Conservation (phyloP, 2,888 invertebrate genomes). For the Drosophila barbarae region DNA sequence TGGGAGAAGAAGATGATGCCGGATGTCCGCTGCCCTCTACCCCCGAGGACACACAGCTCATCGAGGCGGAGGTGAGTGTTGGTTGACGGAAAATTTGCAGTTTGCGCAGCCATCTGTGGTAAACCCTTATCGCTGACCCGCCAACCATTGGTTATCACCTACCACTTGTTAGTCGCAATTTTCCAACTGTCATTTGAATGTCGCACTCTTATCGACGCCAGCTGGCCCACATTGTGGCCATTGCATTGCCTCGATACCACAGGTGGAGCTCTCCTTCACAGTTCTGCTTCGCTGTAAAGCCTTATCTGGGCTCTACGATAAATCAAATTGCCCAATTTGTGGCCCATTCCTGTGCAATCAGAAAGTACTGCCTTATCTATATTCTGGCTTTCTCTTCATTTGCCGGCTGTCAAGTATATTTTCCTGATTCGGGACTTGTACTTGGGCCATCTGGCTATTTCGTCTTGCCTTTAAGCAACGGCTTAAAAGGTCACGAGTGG, state of each 20-base stretch:
- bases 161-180: constrained; percentile 17
- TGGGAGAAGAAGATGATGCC: constrained; percentile 85
- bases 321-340: constrained; percentile 20
- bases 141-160: constrained; percentile 36
- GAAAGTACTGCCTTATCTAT: constrained; percentile 6
- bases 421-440: background rate
- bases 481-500: constrained; percentile 36
- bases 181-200: constrained; percentile 39
- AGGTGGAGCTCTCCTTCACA: constrained; percentile 7
- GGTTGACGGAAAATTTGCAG: constrained; percentile 17
- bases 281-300: background rate
- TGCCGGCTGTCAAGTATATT: background rate
- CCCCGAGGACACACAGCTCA: constrained; percentile 90
- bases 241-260: background rate
- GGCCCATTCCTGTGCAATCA: background rate
- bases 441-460: background rate
- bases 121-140: constrained; percentile 50
- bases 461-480: background rate
- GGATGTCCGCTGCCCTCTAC: constrained; percentile 92
- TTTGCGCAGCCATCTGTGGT: constrained; percentile 24
- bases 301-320: constrained; percentile 20
- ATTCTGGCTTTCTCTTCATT: background rate
- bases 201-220: constrained; percentile 25
- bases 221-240: constrained; percentile 2
- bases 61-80: constrained; percentile 86